These are phyloP conservation scores for Drosophila bocqueti DNA, from an alignment of 1,140 invertebrate genomes.

Conservation along the genomic window DNA sequence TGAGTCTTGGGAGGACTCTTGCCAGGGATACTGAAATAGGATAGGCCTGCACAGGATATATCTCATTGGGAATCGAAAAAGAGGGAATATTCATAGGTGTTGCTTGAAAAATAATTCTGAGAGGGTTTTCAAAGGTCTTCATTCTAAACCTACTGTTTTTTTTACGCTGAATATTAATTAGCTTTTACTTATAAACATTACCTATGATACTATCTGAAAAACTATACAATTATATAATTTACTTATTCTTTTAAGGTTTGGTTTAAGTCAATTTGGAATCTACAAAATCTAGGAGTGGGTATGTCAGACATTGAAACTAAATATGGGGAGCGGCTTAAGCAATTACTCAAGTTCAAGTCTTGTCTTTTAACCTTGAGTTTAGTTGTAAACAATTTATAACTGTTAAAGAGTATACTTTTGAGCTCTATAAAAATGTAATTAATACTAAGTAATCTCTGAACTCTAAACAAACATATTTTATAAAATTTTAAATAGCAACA, in stretches of 20 bases:
- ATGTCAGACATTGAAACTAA: not conserved
- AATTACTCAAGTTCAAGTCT: constrained; percentile 1
- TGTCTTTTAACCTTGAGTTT: not conserved
- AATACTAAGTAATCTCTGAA: not conserved
- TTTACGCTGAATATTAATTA: not conserved
- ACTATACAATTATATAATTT: not conserved
- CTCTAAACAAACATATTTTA: not conserved
- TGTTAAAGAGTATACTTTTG: too few species aligned
- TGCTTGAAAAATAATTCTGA: not conserved
- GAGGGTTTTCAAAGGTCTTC: too few species aligned
- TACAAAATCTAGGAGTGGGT: not conserved
- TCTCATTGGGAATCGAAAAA: not conserved
- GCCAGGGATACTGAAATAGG: constrained; percentile 24
- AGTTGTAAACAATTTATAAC: too few species aligned
- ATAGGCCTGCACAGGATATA: not conserved
- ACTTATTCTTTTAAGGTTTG: not conserved
- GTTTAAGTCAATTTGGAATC: too few species aligned
- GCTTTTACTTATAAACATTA: not conserved
- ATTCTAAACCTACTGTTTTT: not conserved
- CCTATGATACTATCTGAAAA: not conserved
- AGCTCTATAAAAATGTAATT: too few species aligned
- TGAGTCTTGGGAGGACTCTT: constrained; percentile 1
- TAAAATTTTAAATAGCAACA: not conserved
- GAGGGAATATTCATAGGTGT: not conserved
- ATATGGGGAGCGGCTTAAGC: not conserved